A percentile compares a stretch with the other conserved stretches of the same genome.
Evolutionary conservation across 2,888 invertebrate species (phyloP).

Genomic region (Conus canariensis): DNA sequence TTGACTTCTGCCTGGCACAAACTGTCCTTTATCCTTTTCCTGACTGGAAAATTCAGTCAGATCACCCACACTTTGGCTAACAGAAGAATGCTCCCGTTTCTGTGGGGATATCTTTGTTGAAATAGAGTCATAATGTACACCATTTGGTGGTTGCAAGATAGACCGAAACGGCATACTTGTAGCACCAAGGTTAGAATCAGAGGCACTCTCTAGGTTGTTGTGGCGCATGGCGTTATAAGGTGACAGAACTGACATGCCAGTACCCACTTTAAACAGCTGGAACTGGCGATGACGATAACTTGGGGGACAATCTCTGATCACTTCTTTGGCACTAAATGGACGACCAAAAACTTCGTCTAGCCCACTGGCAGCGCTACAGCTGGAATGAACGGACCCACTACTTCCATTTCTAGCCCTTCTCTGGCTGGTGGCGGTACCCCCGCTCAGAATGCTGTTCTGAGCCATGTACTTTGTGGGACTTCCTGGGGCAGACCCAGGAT

Average conservation of each 20-base stretch:
- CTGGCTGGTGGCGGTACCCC: neutral
- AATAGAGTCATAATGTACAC: neutral
- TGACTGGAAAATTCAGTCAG: neutral
- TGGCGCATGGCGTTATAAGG: neutral
- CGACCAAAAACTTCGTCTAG: conserved; percentile 67
- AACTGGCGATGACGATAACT: neutral
- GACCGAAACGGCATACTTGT: conserved; percentile 53
- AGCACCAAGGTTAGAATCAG: neutral
- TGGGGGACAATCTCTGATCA: conserved; percentile 60
- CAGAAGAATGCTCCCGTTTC: conserved; percentile 7
- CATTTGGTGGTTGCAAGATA: conserved; percentile 66
- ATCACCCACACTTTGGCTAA: neutral
- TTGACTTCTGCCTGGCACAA: neutral
- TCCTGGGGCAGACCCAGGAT: neutral
- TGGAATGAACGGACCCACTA: neutral
- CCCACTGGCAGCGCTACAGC: conserved; percentile 26
- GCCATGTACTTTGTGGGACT: neutral
- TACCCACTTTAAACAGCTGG: neutral
- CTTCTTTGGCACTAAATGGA: conserved; percentile 74
- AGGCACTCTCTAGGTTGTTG: neutral
- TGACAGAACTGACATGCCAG: neutral
- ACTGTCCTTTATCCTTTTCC: neutral
- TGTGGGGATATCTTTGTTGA: conserved; percentile 19
- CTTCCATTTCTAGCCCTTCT: neutral
- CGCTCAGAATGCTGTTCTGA: neutral